Evolutionary conservation across 1,140 invertebrate genomes (phyloP), one percentile per base, ranked within the genome.

Genomic region (Oedothorax gibbosus): DNA sequence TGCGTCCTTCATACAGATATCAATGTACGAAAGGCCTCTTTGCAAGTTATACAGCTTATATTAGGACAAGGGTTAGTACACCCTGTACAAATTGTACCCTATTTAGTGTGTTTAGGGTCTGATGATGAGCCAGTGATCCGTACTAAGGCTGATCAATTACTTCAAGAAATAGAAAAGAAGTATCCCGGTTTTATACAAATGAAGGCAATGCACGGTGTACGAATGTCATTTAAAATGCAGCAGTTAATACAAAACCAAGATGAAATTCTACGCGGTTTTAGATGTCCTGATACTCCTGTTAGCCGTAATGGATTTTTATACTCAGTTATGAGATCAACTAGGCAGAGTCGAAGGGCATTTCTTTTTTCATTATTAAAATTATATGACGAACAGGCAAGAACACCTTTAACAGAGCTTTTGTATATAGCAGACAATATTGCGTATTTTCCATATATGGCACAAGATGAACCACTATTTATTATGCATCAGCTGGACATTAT

Each of bases 91-190:
- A 98, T 99, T 90, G 97, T 99, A 85, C 98, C 99, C 53, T 99
- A 99, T 90, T 92, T 99, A 71, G 98, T 99, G 88, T 97, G 96
- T 88, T 96, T 99, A 94, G 97, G 97, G 88, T 99, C 98, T 0
- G 99, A 99, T 90, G 91, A 92, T 71, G 96, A 99, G 89, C 93
- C 94, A 87, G 92, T 92, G 15, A 95, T 99, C 51, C 91, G 94
- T 87, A 94, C 96, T 87, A 96, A 96, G 88, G 97, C 98, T 7
- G 98, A 99, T 90, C 97, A 97, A 87, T 95, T 99, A 88, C 91
- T 99, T 0, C 95, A 98, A 89, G 98, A 99, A 87, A 99, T 99
- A 87, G 98, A 99, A 89, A 98, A 99, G 90, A 99, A 99, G 89
- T 99, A 99, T 92, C 96, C 98, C 0, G 98, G 98, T 10, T 99